phyloP scores from a whole-genome alignment of 1,140 invertebrate genomes.

The Bombus polaris region DNA sequence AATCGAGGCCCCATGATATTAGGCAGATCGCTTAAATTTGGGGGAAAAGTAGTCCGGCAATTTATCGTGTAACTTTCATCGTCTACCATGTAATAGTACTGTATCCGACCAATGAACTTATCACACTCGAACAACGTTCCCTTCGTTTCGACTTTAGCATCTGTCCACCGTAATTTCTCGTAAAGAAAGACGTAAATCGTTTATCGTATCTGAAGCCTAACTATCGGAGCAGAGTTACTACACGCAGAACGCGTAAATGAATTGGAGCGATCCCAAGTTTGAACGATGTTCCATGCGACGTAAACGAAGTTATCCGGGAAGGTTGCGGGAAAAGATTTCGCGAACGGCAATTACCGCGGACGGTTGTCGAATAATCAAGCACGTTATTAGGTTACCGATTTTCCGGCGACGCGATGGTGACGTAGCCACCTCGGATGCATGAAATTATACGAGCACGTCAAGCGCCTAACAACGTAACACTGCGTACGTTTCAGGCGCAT shows the following conservation, averaged over 20 bases:
- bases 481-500: slow-evolving; percentile 66
- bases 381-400: slow-evolving; percentile 51
- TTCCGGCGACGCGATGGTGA: slow-evolving; percentile 4
- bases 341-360: slow-evolving; percentile 7
- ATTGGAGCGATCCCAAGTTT: background rate
- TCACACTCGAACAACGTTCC: background rate
- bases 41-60: too few relatives aligned
- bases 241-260: background rate
- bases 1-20: too few relatives aligned
- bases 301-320: slow-evolving; percentile 15
- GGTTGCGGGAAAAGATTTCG: slow-evolving; percentile 1
- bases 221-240: background rate
- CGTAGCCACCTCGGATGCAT: slow-evolving; percentile 22
- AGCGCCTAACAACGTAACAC: slow-evolving; percentile 70
- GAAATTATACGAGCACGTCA: slow-evolving; percentile 56
- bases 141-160: background rate
- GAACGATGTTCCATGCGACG: background rate
- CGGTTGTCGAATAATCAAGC: slow-evolving; percentile 36
- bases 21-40: too few relatives aligned
- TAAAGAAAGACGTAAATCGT: too few relatives aligned
- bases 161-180: too few relatives aligned
- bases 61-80: too few relatives aligned
- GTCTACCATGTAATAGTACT: too few relatives aligned
- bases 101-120: too few relatives aligned
- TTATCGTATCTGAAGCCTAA: too few relatives aligned